These are phyloP conservation scores for Ara ararauna DNA, from an alignment of 2,797 vertebrate genomes.

Conservation along the genomic window DNA sequence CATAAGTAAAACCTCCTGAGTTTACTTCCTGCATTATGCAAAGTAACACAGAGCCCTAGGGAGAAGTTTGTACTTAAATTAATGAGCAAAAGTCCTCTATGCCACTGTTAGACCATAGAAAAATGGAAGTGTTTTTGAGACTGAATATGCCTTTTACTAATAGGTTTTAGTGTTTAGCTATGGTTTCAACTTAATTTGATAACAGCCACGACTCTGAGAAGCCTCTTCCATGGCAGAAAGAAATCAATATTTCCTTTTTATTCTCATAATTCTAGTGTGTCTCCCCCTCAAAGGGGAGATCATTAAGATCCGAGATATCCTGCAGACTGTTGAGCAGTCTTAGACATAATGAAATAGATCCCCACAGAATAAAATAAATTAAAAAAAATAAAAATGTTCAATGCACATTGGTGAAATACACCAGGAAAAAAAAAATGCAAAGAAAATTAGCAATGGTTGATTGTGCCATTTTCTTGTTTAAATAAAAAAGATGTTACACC, in stretches of 20 bases:
- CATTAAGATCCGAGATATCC: background rate
- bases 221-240: background rate
- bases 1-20: background rate
- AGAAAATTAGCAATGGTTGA: background rate
- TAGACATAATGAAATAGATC: background rate
- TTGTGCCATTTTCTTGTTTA: background rate
- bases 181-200: background rate
- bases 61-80: background rate
- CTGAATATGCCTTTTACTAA: background rate
- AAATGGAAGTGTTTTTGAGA: background rate
- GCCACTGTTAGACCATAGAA: background rate
- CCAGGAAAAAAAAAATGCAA: background rate
- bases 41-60: background rate
- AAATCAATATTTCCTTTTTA: background rate
- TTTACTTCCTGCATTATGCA: background rate
- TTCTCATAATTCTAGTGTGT: background rate
- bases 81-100: background rate
- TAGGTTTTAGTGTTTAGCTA: background rate
- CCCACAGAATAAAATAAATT: background rate
- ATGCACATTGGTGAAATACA: background rate
- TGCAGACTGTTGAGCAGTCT: background rate
- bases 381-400: background rate
- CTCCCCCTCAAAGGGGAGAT: background rate
- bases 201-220: background rate
- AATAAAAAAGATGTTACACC: background rate